phyloP scores from a whole-genome alignment of 2,888 invertebrate species.

The Drosophila subsilvestris region DNA sequence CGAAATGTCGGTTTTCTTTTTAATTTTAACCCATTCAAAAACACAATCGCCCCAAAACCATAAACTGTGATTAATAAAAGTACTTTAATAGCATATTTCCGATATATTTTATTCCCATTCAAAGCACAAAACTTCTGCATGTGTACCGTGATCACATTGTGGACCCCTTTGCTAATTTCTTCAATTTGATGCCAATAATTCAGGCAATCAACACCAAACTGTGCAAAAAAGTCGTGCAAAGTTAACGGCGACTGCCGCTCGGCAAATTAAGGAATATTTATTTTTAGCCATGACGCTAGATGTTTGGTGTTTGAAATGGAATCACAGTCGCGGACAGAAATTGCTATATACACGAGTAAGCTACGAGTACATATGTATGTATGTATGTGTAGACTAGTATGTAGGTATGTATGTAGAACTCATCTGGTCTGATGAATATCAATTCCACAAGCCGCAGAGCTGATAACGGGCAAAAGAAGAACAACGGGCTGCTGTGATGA shows the following conservation, averaged over 20 bases:
- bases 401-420: constrained; percentile 33
- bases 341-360: constrained; percentile 7
- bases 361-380: background rate
- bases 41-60: too few species aligned
- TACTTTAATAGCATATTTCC: background rate
- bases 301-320: constrained; percentile 39
- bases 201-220: constrained; percentile 48
- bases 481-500: constrained; percentile 45
- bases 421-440: constrained; percentile 70
- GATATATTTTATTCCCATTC: background rate
- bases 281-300: constrained; percentile 69
- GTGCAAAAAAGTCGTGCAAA: constrained; percentile 34
- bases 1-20: too few species aligned
- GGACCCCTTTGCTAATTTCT: constrained; percentile 38
- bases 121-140: background rate
- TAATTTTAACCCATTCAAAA: too few species aligned
- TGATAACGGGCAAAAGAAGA: constrained; percentile 58
- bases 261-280: constrained; percentile 45
- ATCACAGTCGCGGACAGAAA: constrained; percentile 20
- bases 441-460: constrained; percentile 60
- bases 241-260: constrained; percentile 32
- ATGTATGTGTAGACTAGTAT: background rate
- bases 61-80: too few species aligned
- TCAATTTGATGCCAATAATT: constrained; percentile 30
- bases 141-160: constrained; percentile 2